Evolutionary conservation across 2,797 vertebrate species (phyloP), one percentile per base, ranked within the genome.

Genomic region (Taeniopygia guttata): DNA sequence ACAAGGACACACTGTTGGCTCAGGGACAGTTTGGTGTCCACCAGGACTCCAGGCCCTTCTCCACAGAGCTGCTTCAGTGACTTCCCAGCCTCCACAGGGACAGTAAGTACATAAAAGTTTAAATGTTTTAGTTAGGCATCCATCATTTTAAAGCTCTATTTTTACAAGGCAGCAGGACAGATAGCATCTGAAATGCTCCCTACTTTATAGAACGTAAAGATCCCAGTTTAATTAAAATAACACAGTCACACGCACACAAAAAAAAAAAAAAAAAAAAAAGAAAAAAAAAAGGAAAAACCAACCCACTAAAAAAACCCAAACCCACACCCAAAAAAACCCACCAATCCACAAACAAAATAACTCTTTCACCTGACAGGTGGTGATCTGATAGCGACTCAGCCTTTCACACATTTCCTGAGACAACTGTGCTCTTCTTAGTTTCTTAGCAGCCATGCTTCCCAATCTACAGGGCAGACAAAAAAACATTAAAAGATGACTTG

Each of bases 381-480:
- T 94, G 77, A 98, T 97, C 59, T 98, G 98, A 93, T 98, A 95
- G 64, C 97, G 98, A 87, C 94, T 96, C 76, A 98, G 86, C 78
- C 97, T 97, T 56, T 98, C 98, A 96, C 98, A 98, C 12, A 98
- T 69, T 34, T 98, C 97, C 56, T 96, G 93, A 60, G 98, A 94
- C 70, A 98, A 94, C 20, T 92, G 97, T 63, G 97, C 96, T 97
- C 98, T 97, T 95, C 97, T 97, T 45, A 98, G 90, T 85, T 98
- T 98, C 96, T 97, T 98, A 89, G 90, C 91, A 76, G 97, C 94
- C 98, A 98, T 98, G 26, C 22, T 93, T 73, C 55, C 27, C 77
- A 72, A 55, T 23, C 87, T 94, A 69, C 27, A 81, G 5, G 19
- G 22, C 11, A 91, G 75, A 92, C 10, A 66, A 75, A 89, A 42